phyloP scores from a whole-genome alignment of 1,140 invertebrate species.

The Cheumatopsyche charites region DNA sequence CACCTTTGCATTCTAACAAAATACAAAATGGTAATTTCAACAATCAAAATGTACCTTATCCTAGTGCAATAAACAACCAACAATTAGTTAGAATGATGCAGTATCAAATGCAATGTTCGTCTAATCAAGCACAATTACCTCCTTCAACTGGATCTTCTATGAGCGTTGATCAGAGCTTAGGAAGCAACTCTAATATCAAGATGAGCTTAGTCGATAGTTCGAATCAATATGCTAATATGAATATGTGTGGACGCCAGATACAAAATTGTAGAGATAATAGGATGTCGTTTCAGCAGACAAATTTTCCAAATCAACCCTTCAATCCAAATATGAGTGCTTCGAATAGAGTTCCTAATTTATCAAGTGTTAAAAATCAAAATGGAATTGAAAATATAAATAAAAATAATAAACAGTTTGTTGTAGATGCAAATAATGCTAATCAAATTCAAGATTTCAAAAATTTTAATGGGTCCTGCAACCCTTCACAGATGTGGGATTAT shows the following conservation, averaged over 20 bases:
- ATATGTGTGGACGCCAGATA: conserved; percentile 42
- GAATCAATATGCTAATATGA: conserved; percentile 52
- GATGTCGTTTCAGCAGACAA: conserved; percentile 6
- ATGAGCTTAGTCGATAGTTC: conserved; percentile 12
- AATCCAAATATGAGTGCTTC: conserved; percentile 1
- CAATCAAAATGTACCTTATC: conserved; percentile 42
- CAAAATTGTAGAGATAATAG: conserved; percentile 39
- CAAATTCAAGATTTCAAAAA: conserved; percentile 26
- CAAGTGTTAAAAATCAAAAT: conserved; percentile 12
- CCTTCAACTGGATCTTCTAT: conserved; percentile 44
- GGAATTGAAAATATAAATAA: conserved; percentile 6
- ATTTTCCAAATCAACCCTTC: conserved; percentile 22
- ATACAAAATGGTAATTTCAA: conserved; percentile 49
- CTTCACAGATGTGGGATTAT: conserved; percentile 39
- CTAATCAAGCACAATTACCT: conserved; percentile 39
- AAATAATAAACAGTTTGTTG: background rate
- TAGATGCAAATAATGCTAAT: conserved; percentile 4
- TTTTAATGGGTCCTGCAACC: conserved; percentile 9
- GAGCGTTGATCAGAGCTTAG: conserved; percentile 46
- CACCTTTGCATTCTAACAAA: conserved; percentile 51
- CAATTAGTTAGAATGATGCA: conserved; percentile 42
- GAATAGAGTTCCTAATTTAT: background rate
- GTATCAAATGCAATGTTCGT: conserved; percentile 45
- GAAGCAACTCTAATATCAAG: conserved; percentile 45
- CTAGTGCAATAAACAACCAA: conserved; percentile 34